phyloP scores from a whole-genome alignment of 2,797 vertebrate species.

The Siniperca undulata region DNA sequence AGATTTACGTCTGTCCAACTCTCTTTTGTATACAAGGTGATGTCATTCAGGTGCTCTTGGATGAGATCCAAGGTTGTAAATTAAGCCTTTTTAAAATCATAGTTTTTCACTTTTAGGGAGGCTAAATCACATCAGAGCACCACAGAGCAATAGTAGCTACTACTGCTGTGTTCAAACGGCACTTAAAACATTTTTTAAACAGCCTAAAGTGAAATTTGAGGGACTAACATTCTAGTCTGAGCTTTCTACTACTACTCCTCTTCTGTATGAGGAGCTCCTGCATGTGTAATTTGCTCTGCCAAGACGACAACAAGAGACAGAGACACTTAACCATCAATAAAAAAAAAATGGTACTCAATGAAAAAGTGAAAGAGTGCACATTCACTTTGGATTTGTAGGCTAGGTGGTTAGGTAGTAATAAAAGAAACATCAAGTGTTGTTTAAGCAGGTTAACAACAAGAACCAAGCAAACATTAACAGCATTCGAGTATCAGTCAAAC shows the following conservation, averaged over 20 bases:
- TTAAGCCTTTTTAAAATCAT: background rate
- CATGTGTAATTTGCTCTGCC: slow-evolving; percentile 37
- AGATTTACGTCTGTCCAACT: slow-evolving; percentile 3
- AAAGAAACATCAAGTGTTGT: slow-evolving; percentile 74
- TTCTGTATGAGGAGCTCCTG: slow-evolving; percentile 24
- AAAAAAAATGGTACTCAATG: slow-evolving; percentile 26
- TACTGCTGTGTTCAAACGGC: slow-evolving; percentile 13
- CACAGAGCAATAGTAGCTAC: background rate
- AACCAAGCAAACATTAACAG: slow-evolving; percentile 86
- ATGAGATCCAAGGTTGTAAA: background rate
- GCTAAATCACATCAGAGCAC: background rate
- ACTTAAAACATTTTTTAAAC: slow-evolving; percentile 14
- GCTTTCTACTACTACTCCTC: background rate
- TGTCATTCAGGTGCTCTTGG: background rate
- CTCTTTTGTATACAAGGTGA: background rate
- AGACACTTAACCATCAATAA: slow-evolving; percentile 44
- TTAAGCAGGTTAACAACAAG: slow-evolving; percentile 77
- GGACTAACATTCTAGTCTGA: background rate
- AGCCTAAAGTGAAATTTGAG: slow-evolving; percentile 13
- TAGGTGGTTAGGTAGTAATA: slow-evolving; percentile 58
- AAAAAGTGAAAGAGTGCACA: slow-evolving; percentile 37
- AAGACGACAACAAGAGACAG: slow-evolving; percentile 53
- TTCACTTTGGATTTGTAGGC: slow-evolving; percentile 69
- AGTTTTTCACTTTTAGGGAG: background rate
- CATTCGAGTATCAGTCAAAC: slow-evolving; percentile 86